Evolutionary conservation across 2,113 vertebrate species (phyloP), one percentile per base, ranked within the genome.

Genomic region (Poeciliopsis prolifica): DNA sequence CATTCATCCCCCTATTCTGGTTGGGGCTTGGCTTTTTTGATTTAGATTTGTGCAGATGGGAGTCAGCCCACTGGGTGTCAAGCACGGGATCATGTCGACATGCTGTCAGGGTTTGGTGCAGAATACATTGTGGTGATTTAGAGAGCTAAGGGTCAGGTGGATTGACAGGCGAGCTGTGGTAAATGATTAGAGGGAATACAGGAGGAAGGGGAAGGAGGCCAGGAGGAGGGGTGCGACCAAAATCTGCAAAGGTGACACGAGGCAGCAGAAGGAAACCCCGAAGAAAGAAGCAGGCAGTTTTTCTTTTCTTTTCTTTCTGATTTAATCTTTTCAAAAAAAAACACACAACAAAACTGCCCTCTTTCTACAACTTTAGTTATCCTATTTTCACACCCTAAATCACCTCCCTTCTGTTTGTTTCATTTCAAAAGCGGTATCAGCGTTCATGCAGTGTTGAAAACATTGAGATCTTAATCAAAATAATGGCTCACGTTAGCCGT

Each of bases 101-200:
- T 79, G 82, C 86, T 88, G 88, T 91, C 85, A 84, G 86, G 81
- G 81, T 81, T 89, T 76, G 86, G 84, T 70, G 80, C 42, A 81
- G 87, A 89, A 93, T 93, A 86, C 81, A 84, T 92, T 90, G 70
- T 62, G 84, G 71, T 91, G 90, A 92, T 93, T 92, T 92, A 90
- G 79, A 79, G 77, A 86, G 87, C 54, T 22, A 80, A 83, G 90
- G 90, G 90, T 91, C 82, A 91, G 85, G 74, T 80, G 81, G 88
- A 86, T 82, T 84, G 87, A 91, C 89, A 82, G 71, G 63, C 64
- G 70, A 65, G 72, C 77, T 68, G 61, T 28, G 76, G 74, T 65
- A 77, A 84, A 84, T 87, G 78, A 86, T 88, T 83, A 88, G 77
- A 74, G 78, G 74, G 74, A 82, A 63, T 15, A 28, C 66, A 79